Base-by-base conservation (phyloP, 2,888 invertebrate genomes). In the Cyaniris semiargus region DNA sequence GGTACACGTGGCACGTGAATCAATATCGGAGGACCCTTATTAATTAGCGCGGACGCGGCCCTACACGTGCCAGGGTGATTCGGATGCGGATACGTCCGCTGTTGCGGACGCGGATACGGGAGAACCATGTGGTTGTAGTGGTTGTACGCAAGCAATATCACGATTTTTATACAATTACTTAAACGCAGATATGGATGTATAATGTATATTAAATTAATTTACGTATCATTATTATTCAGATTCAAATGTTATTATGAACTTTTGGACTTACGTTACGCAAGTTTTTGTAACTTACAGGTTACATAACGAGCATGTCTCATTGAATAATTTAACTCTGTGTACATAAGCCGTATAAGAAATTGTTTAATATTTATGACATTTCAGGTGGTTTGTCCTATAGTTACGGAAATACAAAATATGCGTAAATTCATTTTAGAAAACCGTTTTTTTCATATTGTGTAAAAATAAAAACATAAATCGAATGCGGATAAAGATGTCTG, bases 1-100 rank as follows among this genome's bases (percentile, higher is more conserved):
- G 85, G 81, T 85, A 86, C 88, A 87, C 86, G 86, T 85, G 83
- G 84, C 89, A 86, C 91, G 91, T 93, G 91, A 93, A 93, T 93
- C 93, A 93, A 93, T 93, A 93, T 93, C 91, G 91, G 86, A 90
- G 89, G 91, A 90, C 92, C 92, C 91, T 92, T 92, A 93, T 93
- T 93, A 93, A 93, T 93, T 93, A 93, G 92, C 91, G 92, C 92
- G 92, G 87, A 86, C 88, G 87, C 85, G 86, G 86, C 86, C 86
- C 85, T 86, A 85, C 85, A 83, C 66, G 15, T 23, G 13, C 27
- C 15, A 66, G 15, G 66, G 27, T 27, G 23, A 23, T 66, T 66
- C 60, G 60, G 23, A 21, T 27, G 23, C 60, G 60, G 15, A 27
- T 66, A 13, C 66, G 66, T 3, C 23, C 21, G 21, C 23, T 10